Base-by-base conservation (phyloP, 2,113 vertebrate genomes). In the Nothocercus nigrocapillus region DNA sequence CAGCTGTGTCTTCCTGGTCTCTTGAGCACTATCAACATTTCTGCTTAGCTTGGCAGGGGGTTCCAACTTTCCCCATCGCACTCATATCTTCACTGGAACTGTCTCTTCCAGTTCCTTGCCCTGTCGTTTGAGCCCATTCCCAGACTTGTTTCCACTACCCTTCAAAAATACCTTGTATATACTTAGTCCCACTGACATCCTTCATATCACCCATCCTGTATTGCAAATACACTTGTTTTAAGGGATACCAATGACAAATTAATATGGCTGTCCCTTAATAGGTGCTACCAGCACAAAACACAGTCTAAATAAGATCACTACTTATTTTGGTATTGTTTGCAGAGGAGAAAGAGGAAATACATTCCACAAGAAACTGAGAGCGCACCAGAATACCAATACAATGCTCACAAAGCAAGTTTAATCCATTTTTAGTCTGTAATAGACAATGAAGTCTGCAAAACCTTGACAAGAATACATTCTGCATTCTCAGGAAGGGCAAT, bases 371-470 rank as follows among this genome's bases (percentile, higher is more conserved):
- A 95, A 82, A 92, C 47, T 15, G 34, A 61, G 75, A 81, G 24
- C 89, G 47, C 54, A 91, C 27, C 38, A 51, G 91, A 97, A 95
- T 97, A 94, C 89, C 94, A 97, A 84, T 63, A 21, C 34, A 73
- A 34, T 45, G 53, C 54, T 96, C 80, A 80, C 85, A 91, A 80
- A 90, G 49, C 78, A 90, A n/a, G 34, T 85, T 94, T 63, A 94
- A 94, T 93, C 64, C 44, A 51, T 87, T 95, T 87, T 92, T 93
- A 97, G 85, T 67, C 93, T 90, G 88, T 80, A 87, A 96, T 93
- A 94, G 94, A 91, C 82, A 82, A 87, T 19, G 20, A 47, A 94
- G 51, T 75, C 86, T 90, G 61, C 63, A 81, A 79, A 86, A 82
- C 62, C 89, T 94, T 96, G 95, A 85, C 93, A 94, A 95, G 86